Evolutionary conservation across 92 coral and sea anemone species (phyloP).

Genomic region (Porites cylindrica): DNA sequence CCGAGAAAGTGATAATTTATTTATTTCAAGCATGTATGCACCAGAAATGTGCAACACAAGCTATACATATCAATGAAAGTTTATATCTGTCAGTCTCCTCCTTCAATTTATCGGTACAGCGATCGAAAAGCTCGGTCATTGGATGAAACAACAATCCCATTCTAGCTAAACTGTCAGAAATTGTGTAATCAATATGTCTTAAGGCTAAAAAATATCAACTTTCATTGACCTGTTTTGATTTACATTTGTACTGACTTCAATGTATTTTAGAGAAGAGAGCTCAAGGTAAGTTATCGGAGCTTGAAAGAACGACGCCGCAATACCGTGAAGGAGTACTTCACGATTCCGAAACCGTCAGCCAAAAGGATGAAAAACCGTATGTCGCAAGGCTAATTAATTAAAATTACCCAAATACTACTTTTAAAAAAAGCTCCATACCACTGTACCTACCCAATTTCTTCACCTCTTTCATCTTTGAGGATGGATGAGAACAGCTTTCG

Average conservation of each 20-base stretch:
- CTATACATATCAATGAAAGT: conserved; percentile 32
- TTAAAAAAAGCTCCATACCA: conserved; percentile 23
- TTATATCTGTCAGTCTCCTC: conserved; percentile 33
- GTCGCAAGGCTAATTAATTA: conserved; percentile 31
- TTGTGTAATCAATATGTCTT: conserved; percentile 27
- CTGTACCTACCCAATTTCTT: conserved; percentile 31
- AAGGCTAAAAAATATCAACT: conserved; percentile 36
- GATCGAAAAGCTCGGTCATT: conserved; percentile 33
- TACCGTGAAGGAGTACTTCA: conserved; percentile 27
- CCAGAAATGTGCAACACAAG: conserved; percentile 36
- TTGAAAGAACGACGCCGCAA: conserved; percentile 35
- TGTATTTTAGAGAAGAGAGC: conserved; percentile 35
- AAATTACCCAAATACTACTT: conserved; percentile 14
- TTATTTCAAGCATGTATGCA: conserved; percentile 33
- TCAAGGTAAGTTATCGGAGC: conserved; percentile 27
- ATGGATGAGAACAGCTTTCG: conserved; percentile 30
- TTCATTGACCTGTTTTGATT: conserved; percentile 35
- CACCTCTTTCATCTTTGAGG: conserved; percentile 36
- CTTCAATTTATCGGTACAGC: conserved; percentile 40
- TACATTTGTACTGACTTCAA: conserved; percentile 20
- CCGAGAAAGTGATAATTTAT: conserved; percentile 16
- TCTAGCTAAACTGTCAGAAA: conserved; percentile 29
- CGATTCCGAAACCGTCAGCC: conserved; percentile 35
- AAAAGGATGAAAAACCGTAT: conserved; percentile 31
- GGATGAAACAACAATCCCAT: conserved; percentile 35